phyloP scores from a whole-genome alignment of 2,113 vertebrate genomes.

The Hipposideros armiger region DNA sequence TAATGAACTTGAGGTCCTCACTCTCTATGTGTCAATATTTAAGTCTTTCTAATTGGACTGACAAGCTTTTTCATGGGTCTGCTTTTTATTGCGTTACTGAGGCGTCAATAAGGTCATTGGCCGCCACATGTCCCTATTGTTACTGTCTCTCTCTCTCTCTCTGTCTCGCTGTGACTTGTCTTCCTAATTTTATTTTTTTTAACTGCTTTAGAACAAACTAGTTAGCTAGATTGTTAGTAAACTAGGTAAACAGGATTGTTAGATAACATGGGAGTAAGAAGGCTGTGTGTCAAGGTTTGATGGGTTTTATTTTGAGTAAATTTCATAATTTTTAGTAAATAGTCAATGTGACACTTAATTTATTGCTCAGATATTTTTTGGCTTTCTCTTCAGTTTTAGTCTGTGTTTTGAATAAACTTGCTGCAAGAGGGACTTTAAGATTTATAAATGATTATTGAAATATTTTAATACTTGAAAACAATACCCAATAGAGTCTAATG shows the following conservation, averaged over 20 bases:
- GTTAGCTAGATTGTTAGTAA: background rate
- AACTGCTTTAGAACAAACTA: background rate
- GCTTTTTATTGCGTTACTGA: background rate
- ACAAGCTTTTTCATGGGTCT: background rate
- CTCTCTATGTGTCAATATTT: background rate
- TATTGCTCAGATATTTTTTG: background rate
- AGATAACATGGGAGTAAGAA: background rate
- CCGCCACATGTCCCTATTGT: background rate
- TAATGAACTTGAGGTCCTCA: background rate
- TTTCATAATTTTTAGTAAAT: slow-evolving; percentile 45
- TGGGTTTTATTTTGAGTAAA: slow-evolving; percentile 53
- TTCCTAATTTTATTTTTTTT: slow-evolving; percentile 39
- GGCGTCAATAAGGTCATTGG: background rate
- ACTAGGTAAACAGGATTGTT: background rate
- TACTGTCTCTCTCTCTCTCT: background rate
- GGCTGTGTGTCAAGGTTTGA: background rate
- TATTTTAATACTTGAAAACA: slow-evolving; percentile 52
- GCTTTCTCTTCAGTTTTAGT: slow-evolving; percentile 52
- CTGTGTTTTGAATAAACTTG: slow-evolving; percentile 9
- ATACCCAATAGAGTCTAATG: background rate
- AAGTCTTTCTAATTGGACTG: background rate
- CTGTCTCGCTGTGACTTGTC: background rate
- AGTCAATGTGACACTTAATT: slow-evolving; percentile 53
- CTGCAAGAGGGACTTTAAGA: slow-evolving; percentile 9
- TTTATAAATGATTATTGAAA: slow-evolving; percentile 40